A percentile compares a stretch with the other conserved stretches of the same genome.
Evolutionary conservation across 2,888 invertebrate genomes (phyloP).

Genomic region (Ganaspis brasiliensis): DNA sequence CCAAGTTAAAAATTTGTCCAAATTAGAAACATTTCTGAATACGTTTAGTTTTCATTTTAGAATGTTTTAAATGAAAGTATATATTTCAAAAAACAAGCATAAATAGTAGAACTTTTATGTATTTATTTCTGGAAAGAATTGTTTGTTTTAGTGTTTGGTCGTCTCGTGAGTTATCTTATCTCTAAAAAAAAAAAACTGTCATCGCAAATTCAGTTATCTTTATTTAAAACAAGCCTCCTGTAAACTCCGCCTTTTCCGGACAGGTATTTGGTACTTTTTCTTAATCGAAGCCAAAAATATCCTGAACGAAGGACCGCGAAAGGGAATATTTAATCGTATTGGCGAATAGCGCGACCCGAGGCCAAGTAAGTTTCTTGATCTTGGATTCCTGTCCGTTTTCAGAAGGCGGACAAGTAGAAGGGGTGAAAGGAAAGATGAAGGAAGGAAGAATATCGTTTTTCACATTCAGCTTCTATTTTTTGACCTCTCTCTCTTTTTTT

Average conservation of each 20-base stretch:
- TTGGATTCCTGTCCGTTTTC: constrained; percentile 49
- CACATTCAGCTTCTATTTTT: constrained; percentile 18
- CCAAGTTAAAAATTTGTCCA: too few relatives aligned
- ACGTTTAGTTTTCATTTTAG: too few relatives aligned
- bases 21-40: too few relatives aligned
- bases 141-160: background rate
- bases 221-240: constrained; percentile 19
- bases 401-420: constrained; percentile 30
- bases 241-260: constrained; percentile 31
- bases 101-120: background rate
- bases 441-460: constrained; percentile 23
- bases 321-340: constrained; percentile 26
- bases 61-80: too few relatives aligned
- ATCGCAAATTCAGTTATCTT: constrained; percentile 5
- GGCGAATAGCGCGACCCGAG: constrained; percentile 54
- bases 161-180: constrained; percentile 15
- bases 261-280: constrained; percentile 34
- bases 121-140: background rate
- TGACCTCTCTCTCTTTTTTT: constrained; percentile 1
- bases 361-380: constrained; percentile 63
- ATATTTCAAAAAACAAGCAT: too few relatives aligned
- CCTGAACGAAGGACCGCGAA: constrained; percentile 39
- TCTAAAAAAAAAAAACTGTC: constrained; percentile 1
- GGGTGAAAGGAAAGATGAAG: constrained; percentile 58
- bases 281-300: constrained; percentile 41